Evolutionary conservation across 2,888 invertebrate species (phyloP), one percentile per base, ranked within the genome.

Genomic region (Sminthurides aquaticus): DNA sequence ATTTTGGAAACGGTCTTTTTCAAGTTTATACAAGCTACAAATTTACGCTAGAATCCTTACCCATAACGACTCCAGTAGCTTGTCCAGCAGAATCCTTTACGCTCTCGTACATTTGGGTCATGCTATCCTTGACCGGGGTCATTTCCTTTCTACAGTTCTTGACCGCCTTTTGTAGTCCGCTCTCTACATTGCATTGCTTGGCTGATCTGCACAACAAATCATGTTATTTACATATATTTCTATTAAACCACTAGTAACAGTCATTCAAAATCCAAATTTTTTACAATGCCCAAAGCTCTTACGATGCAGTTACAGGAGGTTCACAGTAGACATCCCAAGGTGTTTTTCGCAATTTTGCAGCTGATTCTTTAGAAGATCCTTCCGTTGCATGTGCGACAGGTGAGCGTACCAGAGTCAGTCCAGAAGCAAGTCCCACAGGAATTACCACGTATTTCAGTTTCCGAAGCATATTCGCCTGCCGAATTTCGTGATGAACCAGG

Each of bases 321-420:
- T 63, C 63, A 49, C 63, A 63, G 27, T 63, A 63, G 1, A 63
- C 63, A n/a, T 63, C 63, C 63, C 63, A 63, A 1, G 63, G 63
- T 22, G 57, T 22, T 29, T 26, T 65, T 43, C n/a, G 24, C 25
- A 55, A 59, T 27, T 57, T 24, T 59, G 29, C 48, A 11, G 61
- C 22, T 52, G 27, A 52, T 28, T 5, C 15, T 5, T 26, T 26
- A 26, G 15, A 48, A n/a, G 25, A 59, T 52, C 29, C 25, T 60
- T 22, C 28, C 52, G 49, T 52, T 49, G 60, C 60, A 29, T 15
- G 60, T 52, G 49, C 60, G 28, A 34, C 15, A 11, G 15, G 28
- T 52, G 60, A 27, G 29, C 5, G 20, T 24, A 18, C 55, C 3
- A 24, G 25, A 55, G 25, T 25, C 2, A 24, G 22, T 24, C 55